A percentile compares a stretch with the other conserved stretches of the same genome.
Conservation (phyloP, 2,113 vertebrate genomes). For the Genyomyrus donnyi region DNA sequence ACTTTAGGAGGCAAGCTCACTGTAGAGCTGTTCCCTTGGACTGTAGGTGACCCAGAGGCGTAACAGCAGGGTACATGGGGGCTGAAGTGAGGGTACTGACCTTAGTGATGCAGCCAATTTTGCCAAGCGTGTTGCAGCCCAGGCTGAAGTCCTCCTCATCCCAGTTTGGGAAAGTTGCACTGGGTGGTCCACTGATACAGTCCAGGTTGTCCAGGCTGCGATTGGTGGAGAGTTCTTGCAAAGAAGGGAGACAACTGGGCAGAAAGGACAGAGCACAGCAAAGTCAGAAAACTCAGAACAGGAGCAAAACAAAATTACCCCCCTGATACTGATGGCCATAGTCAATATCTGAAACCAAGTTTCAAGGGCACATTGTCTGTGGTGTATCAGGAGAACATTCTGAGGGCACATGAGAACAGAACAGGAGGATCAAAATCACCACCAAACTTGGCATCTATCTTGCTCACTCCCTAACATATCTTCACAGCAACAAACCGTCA, state of each 20-base stretch:
- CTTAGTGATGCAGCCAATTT: conserved; percentile 73
- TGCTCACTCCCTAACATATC: not conserved
- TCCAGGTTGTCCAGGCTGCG: conserved; percentile 91
- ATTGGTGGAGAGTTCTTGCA: conserved; percentile 61
- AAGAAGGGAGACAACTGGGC: conserved; percentile 66
- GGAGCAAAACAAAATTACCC: not conserved
- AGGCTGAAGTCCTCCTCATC: conserved; percentile 93
- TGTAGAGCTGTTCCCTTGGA: not conserved
- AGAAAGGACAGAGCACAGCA: not conserved
- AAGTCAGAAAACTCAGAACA: not conserved
- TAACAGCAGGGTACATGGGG: too few species aligned
- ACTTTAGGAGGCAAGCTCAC: not conserved
- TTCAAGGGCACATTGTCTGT: not conserved
- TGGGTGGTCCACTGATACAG: conserved; percentile 74
- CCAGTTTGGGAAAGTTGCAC: conserved; percentile 81
- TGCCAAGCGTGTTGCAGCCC: conserved; percentile 71
- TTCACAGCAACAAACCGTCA: not conserved
- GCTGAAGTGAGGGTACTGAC: conserved; percentile 54
- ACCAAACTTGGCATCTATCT: not conserved
- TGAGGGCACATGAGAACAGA: not conserved
- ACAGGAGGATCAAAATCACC: not conserved
- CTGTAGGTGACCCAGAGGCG: not conserved
- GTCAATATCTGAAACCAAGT: not conserved
- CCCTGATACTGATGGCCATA: not conserved
- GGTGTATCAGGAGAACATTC: not conserved